Evolutionary conservation across 2,797 vertebrate genomes (phyloP).

Genomic region (Denticeps clupeoides): DNA sequence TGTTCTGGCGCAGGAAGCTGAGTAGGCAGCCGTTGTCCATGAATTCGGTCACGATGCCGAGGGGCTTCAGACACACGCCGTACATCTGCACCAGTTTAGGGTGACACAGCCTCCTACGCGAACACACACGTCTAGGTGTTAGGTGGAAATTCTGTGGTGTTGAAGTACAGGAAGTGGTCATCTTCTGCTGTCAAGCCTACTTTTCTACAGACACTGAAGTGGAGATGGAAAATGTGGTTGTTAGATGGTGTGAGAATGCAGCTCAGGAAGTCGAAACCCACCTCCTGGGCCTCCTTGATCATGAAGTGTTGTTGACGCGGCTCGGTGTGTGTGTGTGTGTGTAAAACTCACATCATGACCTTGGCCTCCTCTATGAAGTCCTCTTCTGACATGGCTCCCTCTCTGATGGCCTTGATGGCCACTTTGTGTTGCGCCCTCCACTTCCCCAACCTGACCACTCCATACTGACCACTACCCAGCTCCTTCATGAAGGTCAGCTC

Average conservation of each 20-base stretch:
- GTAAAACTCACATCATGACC: constrained; percentile 82
- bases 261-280: too few relatives aligned
- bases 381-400: constrained; percentile 86
- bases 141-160: constrained; percentile 2
- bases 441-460: constrained; percentile 68
- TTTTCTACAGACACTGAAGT: background rate
- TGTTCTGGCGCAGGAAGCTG: constrained; percentile 50
- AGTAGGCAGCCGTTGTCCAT: constrained; percentile 77
- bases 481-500: constrained; percentile 72
- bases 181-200: too few relatives aligned
- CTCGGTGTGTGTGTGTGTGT: constrained; percentile 9
- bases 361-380: constrained; percentile 96
- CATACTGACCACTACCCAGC: constrained; percentile 74
- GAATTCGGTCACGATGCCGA: constrained; percentile 85
- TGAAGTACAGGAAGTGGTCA: constrained; percentile 11
- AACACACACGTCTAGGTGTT: background rate
- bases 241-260: too few relatives aligned
- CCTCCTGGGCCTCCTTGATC: too few relatives aligned
- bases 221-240: too few relatives aligned
- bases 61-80: constrained; percentile 81
- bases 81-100: constrained; percentile 87
- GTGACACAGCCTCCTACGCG: constrained; percentile 71
- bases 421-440: constrained; percentile 79
- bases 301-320: too few relatives aligned
- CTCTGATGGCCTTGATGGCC: constrained; percentile 84